phyloP scores from a whole-genome alignment of 2,113 vertebrate genomes.

The Bos indicus region DNA sequence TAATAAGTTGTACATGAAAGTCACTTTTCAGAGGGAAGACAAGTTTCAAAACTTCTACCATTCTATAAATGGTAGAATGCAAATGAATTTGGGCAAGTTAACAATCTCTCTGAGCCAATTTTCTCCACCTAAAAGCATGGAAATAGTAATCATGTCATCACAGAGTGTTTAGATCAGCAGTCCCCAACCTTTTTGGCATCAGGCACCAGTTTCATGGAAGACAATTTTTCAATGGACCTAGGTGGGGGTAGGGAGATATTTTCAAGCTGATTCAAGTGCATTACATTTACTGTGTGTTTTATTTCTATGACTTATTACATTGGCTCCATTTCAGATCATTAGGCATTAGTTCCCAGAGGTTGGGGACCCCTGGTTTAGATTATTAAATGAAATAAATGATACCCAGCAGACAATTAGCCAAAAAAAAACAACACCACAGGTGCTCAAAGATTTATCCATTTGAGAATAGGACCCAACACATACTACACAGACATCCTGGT shows the following conservation, averaged over 20 bases:
- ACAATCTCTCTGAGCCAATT: background rate
- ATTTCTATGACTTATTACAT: background rate
- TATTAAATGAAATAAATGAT: background rate
- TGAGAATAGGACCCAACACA: background rate
- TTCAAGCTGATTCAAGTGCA: background rate
- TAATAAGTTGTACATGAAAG: background rate
- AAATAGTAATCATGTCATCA: background rate
- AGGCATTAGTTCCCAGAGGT: background rate
- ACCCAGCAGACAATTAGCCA: background rate
- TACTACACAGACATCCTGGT: background rate
- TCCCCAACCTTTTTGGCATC: background rate
- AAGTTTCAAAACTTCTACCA: background rate
- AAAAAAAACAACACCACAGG: background rate
- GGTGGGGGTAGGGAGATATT: background rate
- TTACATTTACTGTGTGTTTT: background rate
- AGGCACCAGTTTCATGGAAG: background rate
- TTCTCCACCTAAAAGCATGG: background rate
- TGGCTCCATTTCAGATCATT: background rate
- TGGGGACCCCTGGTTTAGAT: background rate
- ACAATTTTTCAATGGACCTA: background rate
- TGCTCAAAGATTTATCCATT: background rate
- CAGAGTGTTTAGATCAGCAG: background rate
- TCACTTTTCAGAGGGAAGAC: background rate
- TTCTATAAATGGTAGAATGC: background rate
- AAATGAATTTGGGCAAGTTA: background rate